phyloP scores from a whole-genome alignment of 92 coral and sea anemone genomes.

The Actinernus sp. region DNA sequence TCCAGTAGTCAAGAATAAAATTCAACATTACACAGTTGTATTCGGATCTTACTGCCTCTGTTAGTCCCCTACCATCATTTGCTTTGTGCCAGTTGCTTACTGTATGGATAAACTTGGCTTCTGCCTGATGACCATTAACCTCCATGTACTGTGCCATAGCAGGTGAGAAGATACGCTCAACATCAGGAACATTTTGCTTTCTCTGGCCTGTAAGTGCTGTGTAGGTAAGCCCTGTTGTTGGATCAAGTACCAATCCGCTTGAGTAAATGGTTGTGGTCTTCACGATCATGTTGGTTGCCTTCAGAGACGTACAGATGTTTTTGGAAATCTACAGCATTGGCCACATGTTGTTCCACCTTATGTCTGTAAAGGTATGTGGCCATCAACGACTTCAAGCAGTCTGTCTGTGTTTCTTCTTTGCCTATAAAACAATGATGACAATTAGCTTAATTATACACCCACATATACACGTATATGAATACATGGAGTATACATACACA shows the following conservation, averaged over 20 bases:
- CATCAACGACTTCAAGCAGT: constrained; percentile 71
- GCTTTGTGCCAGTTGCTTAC: constrained; percentile 69
- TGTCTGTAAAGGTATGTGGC: constrained; percentile 51
- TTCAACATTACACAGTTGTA: constrained; percentile 46
- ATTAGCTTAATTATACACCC: too few species aligned
- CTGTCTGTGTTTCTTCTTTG: constrained; percentile 49
- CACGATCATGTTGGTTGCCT: constrained; percentile 52
- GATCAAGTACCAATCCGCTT: constrained; percentile 63
- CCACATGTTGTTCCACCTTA: constrained; percentile 14
- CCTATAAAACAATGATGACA: constrained; percentile 22
- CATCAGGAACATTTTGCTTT: constrained; percentile 65
- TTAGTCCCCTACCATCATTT: constrained; percentile 60
- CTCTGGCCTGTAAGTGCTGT: constrained; percentile 68
- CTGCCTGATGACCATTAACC: constrained; percentile 3
- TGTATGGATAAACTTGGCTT: constrained; percentile 17
- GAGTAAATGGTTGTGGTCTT: too few species aligned
- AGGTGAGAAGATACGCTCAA: constrained; percentile 40
- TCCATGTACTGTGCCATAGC: constrained; percentile 45
- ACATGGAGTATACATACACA: too few species aligned
- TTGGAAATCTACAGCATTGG: constrained; percentile 49
- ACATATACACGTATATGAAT: too few species aligned
- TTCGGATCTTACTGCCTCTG: constrained; percentile 27
- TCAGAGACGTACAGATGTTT: constrained; percentile 67
- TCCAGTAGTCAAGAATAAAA: constrained; percentile 52
- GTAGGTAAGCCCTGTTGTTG: constrained; percentile 59